Percentiles rank a stretch among this genome's conserved stretches.
Conservation (phyloP, 2,888 invertebrate genomes). For the Dryocosmus kuriphilus region DNA sequence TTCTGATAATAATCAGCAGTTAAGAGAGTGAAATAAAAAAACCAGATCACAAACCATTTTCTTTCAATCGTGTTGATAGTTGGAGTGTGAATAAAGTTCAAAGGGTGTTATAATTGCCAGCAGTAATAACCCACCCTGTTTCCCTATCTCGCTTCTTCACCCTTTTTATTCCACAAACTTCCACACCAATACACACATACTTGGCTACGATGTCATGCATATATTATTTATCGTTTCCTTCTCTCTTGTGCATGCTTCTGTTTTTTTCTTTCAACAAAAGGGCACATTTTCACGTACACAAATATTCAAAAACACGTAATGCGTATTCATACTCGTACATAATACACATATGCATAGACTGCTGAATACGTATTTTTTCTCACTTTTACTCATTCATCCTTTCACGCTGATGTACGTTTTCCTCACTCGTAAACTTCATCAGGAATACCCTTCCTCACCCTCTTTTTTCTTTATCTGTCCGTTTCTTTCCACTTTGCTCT, state of each 20-base stretch:
- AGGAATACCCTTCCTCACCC: slow-evolving; percentile 7
- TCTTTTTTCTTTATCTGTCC: neutral
- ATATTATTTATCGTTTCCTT: neutral
- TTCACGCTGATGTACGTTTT: slow-evolving; percentile 47
- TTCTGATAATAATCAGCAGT: too few relatives aligned
- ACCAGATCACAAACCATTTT: too few relatives aligned
- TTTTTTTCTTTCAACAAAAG: neutral
- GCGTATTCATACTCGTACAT: neutral
- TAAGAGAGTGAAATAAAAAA: too few relatives aligned
- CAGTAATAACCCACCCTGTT: slow-evolving; percentile 61
- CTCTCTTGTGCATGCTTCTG: neutral
- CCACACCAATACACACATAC: neutral
- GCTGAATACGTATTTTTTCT: neutral
- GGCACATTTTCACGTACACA: neutral
- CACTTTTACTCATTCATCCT: slow-evolving; percentile 20
- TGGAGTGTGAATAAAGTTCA: slow-evolving; percentile 51
- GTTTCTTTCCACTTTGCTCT: slow-evolving; percentile 49
- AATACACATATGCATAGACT: neutral
- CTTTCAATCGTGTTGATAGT: too few relatives aligned
- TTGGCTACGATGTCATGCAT: neutral
- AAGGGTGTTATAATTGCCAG: slow-evolving; percentile 66
- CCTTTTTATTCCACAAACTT: neutral
- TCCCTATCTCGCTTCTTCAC: neutral
- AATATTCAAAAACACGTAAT: neutral
- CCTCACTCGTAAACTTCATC: slow-evolving; percentile 29